Evolutionary conservation across 2,888 invertebrate genomes (phyloP).

Genomic region (Hypomecis atomaria): DNA sequence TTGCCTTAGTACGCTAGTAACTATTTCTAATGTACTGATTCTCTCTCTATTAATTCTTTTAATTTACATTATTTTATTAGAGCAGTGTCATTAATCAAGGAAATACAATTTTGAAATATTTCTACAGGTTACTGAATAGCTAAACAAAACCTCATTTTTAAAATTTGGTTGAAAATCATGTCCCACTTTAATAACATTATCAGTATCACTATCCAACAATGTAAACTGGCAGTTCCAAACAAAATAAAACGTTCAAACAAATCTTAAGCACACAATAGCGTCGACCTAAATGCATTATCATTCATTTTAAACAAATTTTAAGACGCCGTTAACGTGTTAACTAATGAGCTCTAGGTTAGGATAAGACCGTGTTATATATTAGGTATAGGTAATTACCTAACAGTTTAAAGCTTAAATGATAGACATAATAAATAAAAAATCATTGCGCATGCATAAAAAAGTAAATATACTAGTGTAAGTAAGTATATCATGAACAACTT

Average conservation of each 20-base stretch:
- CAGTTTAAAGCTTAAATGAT: too few species aligned
- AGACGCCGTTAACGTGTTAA: constrained; percentile 13
- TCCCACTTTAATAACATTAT: not conserved
- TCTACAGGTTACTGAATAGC: too few species aligned
- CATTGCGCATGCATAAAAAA: too few species aligned
- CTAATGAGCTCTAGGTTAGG: constrained; percentile 22
- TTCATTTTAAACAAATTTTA: constrained; percentile 35
- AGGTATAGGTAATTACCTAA: not conserved
- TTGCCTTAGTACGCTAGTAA: too few species aligned
- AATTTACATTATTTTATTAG: too few species aligned
- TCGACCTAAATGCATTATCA: constrained; percentile 41
- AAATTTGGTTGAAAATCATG: not conserved
- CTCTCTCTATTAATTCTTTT: too few species aligned
- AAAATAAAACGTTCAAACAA: constrained; percentile 27
- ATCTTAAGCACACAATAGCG: constrained; percentile 36
- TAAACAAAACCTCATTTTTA: not conserved
- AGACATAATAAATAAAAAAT: too few species aligned
- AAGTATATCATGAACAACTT: too few species aligned
- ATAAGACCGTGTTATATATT: constrained; percentile 13
- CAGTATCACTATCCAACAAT: not conserved
- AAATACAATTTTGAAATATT: too few species aligned
- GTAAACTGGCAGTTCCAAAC: constrained; percentile 6
- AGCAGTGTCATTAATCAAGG: too few species aligned
- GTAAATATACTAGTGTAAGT: too few species aligned
- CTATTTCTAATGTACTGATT: too few species aligned